Evolutionary conservation across 2,113 vertebrate species (phyloP).

Genomic region (Puffinus mauretanicus): DNA sequence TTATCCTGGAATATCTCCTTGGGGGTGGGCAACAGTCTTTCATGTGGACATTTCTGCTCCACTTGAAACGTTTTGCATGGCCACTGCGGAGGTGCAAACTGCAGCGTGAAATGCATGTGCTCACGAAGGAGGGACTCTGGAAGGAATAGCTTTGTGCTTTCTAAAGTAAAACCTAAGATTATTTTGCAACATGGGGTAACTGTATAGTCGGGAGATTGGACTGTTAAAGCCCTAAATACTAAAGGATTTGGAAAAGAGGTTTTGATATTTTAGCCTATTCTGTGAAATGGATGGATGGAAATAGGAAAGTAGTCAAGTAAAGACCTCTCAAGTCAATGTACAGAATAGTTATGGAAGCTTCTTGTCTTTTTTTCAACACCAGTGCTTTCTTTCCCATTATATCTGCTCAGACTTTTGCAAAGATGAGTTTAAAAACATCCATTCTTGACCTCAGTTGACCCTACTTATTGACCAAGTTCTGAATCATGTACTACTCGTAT

Average conservation of each 20-base stretch:
- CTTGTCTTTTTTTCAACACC: neutral
- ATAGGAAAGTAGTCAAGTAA: neutral
- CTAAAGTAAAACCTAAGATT: neutral
- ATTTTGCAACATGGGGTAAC: neutral
- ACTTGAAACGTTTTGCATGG: neutral
- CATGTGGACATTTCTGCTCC: neutral
- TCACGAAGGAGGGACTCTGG: neutral
- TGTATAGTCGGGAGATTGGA: neutral
- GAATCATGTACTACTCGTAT: neutral
- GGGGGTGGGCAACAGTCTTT: neutral
- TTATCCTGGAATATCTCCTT: neutral
- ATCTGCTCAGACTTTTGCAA: neutral
- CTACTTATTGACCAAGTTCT: neutral
- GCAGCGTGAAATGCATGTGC: neutral
- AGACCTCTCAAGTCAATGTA: neutral
- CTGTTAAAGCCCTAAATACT: neutral
- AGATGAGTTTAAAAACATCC: neutral
- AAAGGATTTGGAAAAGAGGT: neutral
- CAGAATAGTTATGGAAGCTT: neutral
- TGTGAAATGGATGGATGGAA: neutral
- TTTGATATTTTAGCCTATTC: neutral
- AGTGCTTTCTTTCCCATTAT: neutral
- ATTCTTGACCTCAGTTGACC: neutral
- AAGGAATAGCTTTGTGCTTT: neutral
- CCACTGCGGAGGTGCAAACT: neutral